phyloP scores from a whole-genome alignment of 2,888 invertebrate genomes.

The Phaonia tiefii region DNA sequence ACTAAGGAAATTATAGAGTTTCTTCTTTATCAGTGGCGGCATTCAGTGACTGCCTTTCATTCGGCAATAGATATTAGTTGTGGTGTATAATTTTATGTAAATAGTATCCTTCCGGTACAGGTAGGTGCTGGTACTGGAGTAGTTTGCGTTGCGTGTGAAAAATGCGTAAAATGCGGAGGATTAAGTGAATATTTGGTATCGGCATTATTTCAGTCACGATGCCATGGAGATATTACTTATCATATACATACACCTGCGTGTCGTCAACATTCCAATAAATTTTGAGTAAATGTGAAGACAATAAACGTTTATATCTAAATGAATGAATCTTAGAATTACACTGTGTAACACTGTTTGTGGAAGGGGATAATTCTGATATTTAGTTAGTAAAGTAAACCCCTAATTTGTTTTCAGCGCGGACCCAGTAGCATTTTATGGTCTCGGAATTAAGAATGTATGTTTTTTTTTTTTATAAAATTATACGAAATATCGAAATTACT shows the following conservation, averaged over 20 bases:
- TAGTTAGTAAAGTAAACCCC: too few species aligned
- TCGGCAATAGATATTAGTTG: neutral
- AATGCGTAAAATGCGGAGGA: constrained; percentile 24
- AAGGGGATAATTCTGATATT: too few species aligned
- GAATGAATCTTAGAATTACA: neutral
- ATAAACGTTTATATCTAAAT: neutral
- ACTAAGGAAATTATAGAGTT: constrained; percentile 45
- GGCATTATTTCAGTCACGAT: neutral
- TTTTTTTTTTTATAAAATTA: too few species aligned
- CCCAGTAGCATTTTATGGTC: too few species aligned
- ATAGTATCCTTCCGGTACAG: constrained; percentile 39
- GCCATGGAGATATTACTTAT: constrained; percentile 44
- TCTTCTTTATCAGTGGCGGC: too few species aligned
- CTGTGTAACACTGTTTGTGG: too few species aligned
- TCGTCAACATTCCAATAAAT: neutral
- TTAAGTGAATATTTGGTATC: neutral
- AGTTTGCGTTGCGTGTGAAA: constrained; percentile 15
- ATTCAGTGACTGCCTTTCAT: neutral
- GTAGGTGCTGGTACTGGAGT: neutral
- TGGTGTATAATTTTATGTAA: constrained; percentile 33
- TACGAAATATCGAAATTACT: too few species aligned
- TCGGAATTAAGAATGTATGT: too few species aligned
- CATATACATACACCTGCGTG: constrained; percentile 33
- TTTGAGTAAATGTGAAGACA: neutral
- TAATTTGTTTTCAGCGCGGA: too few species aligned